These are phyloP conservation scores for Heliconius hortense DNA, from an alignment of 2,888 invertebrate species.

Conservation along the genomic window DNA sequence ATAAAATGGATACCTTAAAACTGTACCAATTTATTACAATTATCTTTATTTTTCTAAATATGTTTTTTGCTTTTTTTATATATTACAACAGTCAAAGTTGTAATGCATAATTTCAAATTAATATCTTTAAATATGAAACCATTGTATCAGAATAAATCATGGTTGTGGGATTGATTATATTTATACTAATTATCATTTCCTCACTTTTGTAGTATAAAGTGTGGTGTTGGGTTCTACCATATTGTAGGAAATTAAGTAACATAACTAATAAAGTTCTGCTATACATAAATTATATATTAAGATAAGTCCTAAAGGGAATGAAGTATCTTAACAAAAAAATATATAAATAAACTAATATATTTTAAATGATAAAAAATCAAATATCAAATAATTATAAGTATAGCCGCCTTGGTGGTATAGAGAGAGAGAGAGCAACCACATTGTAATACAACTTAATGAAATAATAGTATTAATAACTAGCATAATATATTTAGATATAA, in stretches of 20 bases:
- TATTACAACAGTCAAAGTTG: constrained; percentile 25
- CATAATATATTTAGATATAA: background rate
- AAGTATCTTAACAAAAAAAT: too few relatives aligned
- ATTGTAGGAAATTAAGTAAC: background rate
- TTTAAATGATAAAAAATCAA: too few relatives aligned
- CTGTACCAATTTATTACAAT: constrained; percentile 35
- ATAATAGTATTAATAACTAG: background rate
- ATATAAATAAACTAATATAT: too few relatives aligned
- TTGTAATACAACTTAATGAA: background rate
- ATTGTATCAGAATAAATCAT: background rate
- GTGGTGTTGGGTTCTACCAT: background rate
- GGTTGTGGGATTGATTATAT: background rate
- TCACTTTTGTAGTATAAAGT: background rate
- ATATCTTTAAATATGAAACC: background rate
- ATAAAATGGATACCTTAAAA: constrained; percentile 32
- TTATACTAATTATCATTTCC: too few relatives aligned
- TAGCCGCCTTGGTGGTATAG: too few relatives aligned
- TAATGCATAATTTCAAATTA: background rate
- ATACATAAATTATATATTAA: background rate
- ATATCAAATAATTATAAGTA: too few relatives aligned
- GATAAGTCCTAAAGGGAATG: too few relatives aligned
- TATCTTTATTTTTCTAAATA: constrained; percentile 29
- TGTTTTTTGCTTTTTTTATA: constrained; percentile 30
- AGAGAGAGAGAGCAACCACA: too few relatives aligned
- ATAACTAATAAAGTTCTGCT: background rate